phyloP scores from a whole-genome alignment of 2,888 invertebrate species.

The Willowsia nigromaculata region DNA sequence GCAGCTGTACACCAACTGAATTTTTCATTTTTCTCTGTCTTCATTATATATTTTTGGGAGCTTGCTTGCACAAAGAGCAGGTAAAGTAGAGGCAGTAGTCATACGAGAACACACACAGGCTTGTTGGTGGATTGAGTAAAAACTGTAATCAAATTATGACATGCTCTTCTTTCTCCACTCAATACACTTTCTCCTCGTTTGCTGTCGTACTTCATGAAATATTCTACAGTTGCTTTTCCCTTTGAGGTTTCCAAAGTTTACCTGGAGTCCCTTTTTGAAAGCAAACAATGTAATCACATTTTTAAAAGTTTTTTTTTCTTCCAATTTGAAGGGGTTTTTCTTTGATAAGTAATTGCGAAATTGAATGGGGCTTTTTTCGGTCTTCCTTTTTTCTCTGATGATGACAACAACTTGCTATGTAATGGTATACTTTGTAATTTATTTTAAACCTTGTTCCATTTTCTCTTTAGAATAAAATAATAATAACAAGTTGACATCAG shows the following conservation, averaged over 20 bases:
- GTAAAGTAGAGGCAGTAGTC: neutral
- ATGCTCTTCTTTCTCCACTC: neutral
- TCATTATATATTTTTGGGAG: neutral
- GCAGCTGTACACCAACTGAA: neutral
- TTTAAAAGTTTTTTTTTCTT: conserved; percentile 1
- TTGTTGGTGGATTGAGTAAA: neutral
- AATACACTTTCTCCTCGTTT: neutral
- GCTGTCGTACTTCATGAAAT: neutral
- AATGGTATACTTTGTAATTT: neutral
- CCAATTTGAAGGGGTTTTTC: neutral
- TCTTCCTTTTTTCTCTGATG: neutral
- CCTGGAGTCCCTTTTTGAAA: neutral
- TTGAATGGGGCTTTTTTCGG: neutral
- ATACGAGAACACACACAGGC: neutral
- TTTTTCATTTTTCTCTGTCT: neutral
- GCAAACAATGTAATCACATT: neutral
- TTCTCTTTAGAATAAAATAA: neutral
- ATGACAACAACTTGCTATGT: neutral
- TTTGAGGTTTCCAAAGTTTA: neutral
- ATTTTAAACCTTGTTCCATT: neutral
- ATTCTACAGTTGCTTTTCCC: neutral
- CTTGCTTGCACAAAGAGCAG: neutral
- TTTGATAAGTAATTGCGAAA: neutral
- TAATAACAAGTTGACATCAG: neutral
- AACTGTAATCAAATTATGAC: conserved; percentile 16